Evolutionary conservation across 1,140 invertebrate genomes (phyloP).

Genomic region (Macrotrachela quadricornifera): DNA sequence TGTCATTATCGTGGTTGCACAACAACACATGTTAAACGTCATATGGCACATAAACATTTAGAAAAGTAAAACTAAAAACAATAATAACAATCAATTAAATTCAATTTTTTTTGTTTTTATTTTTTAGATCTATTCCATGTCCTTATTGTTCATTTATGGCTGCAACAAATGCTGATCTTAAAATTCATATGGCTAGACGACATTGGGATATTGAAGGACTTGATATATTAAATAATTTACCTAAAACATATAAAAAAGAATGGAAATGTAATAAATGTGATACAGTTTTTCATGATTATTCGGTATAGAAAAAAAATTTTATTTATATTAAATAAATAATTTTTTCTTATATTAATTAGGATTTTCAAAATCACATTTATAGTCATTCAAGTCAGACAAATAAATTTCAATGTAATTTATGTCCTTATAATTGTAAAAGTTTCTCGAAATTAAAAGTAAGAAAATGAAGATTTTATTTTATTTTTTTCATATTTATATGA

Average conservation of each 20-base stretch:
- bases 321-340: not conserved
- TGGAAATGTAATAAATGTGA: slow-evolving; percentile 6
- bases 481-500: not conserved
- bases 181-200: slow-evolving; percentile 8
- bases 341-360: not conserved
- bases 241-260: slow-evolving; percentile 7
- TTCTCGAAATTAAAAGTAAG: slow-evolving; percentile 7
- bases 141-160: slow-evolving; percentile 8
- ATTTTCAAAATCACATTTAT: slow-evolving; percentile 7
- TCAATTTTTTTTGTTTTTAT: no score
- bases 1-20: slow-evolving; percentile 6
- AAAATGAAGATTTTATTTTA: not conserved
- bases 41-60: slow-evolving; percentile 9
- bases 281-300: slow-evolving; percentile 3
- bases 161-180: slow-evolving; percentile 7
- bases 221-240: not conserved
- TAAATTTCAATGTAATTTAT: slow-evolving; percentile 4
- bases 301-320: not conserved
- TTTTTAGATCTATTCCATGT: slow-evolving; percentile 6
- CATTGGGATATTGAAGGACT: slow-evolving; percentile 4
- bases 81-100: no score
- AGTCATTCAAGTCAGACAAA: slow-evolving; percentile 4
- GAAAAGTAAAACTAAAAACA: not conserved
- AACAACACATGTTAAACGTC: slow-evolving; percentile 7
- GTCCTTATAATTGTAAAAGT: slow-evolving; percentile 8